Percentiles rank a stretch among this genome's conserved stretches.
Conservation (phyloP, 1,140 invertebrate species). For the Centruroides vittatus region DNA sequence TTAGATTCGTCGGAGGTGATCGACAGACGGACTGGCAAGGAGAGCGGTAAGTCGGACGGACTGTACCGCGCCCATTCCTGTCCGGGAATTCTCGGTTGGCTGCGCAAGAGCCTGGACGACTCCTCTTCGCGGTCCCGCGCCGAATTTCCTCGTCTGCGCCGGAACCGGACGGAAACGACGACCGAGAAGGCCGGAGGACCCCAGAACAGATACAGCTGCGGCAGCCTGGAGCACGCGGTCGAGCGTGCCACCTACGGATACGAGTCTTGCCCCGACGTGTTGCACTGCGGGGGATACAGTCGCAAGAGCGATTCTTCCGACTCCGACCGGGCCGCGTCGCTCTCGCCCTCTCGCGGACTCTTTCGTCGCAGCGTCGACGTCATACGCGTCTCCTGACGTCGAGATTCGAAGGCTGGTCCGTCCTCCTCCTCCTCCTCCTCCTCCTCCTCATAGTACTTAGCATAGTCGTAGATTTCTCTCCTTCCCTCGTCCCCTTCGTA, state of each 20-base stretch:
- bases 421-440: no score
- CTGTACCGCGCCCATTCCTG: conserved; percentile 16
- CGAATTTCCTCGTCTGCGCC: neutral
- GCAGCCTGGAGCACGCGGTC: conserved; percentile 13
- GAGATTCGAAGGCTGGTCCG: no score
- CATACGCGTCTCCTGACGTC: no score
- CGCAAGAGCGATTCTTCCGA: no score
- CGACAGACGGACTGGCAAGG: neutral
- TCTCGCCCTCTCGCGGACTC: no score
- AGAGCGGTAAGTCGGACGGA: neutral
- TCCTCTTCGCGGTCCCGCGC: no score
- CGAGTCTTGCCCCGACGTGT: conserved; percentile 9
- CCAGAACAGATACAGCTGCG: conserved; percentile 16
- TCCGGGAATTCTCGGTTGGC: conserved; percentile 11
- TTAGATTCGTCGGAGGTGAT: no score
- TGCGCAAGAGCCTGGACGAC: neutral
- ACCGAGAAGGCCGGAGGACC: conserved; percentile 1
- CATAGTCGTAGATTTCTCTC: no score
- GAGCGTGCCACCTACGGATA: neutral
- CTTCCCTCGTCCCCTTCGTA: no score
- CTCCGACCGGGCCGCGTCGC: no score
- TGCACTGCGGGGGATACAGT: neutral
- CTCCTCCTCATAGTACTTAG: no score
- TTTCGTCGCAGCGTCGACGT: no score
- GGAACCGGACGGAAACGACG: neutral